Evolutionary conservation across 2,113 vertebrate genomes (phyloP), one percentile per base, ranked within the genome.

Genomic region (Malurus melanocephalus): DNA sequence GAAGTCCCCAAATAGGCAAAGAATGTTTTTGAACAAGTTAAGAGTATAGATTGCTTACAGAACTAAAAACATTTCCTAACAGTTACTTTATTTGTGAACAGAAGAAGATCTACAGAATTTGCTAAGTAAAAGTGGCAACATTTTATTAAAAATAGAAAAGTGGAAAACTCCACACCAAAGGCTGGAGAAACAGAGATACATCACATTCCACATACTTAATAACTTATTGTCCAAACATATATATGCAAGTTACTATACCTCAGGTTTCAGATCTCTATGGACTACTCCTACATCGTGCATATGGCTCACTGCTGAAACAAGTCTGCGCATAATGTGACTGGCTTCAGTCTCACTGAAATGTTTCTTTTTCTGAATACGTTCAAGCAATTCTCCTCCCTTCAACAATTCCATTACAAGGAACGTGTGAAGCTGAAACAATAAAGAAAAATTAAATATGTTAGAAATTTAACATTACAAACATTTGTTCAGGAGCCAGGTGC

Each of bases 251-350:
- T 10, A 56, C 21, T 42, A 2, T 97, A 99, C 99, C 99, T 99
- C 99, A 10, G 99, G 99, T 87, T 99, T 99, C 83, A 99, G 97
- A 88, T 99, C 99, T 72, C 99, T 95, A 33, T 99, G 99, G 83
- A 99, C 99, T 81, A 99, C 99, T 40, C 99, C 99, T 3, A 99
- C 99, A 45, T 99, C 99, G 1, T 99, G 99, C 99, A 99, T 99
- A 95, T 99, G 99, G 96, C 99, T 99, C 75, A 99, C 99, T 0
- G 99, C 99, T 0, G 99, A 99, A 69, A 99, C 99, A 53, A 99
- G 98, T 69, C 97, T 98, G 80, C 99, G 97, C 99, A 99, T 99
- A 92, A 99, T 99, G 85, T 97, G 97, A 93, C 99, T 99, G 83
- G 99, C 99, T 96, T 99, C 99, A 0, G 98, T 98, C 96, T 99